A percentile compares a stretch with the other conserved stretches of the same genome.
Evolutionary conservation across 2,113 vertebrate species (phyloP).

Genomic region (Siphamia tubifer): DNA sequence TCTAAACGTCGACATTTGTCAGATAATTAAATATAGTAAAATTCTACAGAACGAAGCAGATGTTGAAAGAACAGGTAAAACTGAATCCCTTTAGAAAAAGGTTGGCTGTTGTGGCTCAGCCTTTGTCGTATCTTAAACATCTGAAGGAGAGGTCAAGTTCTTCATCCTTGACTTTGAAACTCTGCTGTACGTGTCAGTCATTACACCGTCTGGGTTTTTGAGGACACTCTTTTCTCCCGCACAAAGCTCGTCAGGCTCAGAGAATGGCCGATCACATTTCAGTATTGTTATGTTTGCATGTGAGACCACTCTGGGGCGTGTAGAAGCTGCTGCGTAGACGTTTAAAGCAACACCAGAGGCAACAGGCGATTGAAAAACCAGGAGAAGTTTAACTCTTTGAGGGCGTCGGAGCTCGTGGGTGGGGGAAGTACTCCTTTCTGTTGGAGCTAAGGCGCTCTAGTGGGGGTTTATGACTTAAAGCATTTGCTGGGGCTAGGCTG

Average conservation of each 20-base stretch:
- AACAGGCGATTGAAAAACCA: constrained; percentile 23
- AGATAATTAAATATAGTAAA: too few relatives aligned
- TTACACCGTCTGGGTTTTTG: constrained; percentile 10
- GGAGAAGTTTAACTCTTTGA: constrained; percentile 35
- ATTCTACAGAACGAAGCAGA: too few relatives aligned
- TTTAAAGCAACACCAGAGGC: constrained; percentile 6
- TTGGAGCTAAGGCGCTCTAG: constrained; percentile 5
- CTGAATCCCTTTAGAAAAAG: too few relatives aligned
- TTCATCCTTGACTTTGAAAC: constrained; percentile 19
- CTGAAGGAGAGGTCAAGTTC: constrained; percentile 27
- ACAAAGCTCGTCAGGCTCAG: constrained; percentile 44
- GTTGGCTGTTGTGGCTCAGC: too few relatives aligned
- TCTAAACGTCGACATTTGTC: too few relatives aligned
- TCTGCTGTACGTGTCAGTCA: constrained; percentile 16
- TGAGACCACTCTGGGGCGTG: constrained; percentile 30
- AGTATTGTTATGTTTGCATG: constrained; percentile 63
- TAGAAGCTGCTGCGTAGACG: constrained; percentile 3
- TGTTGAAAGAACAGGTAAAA: too few relatives aligned
- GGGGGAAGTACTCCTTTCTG: constrained; percentile 6
- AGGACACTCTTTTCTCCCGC: constrained; percentile 49
- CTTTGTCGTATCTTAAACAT: too few relatives aligned
- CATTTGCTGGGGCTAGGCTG: background rate
- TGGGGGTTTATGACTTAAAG: background rate
- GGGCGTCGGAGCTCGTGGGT: background rate
- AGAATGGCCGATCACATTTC: constrained; percentile 68